These are phyloP conservation scores for Euwallacea similis DNA, from an alignment of 1,140 invertebrate genomes.

Conservation along the genomic window DNA sequence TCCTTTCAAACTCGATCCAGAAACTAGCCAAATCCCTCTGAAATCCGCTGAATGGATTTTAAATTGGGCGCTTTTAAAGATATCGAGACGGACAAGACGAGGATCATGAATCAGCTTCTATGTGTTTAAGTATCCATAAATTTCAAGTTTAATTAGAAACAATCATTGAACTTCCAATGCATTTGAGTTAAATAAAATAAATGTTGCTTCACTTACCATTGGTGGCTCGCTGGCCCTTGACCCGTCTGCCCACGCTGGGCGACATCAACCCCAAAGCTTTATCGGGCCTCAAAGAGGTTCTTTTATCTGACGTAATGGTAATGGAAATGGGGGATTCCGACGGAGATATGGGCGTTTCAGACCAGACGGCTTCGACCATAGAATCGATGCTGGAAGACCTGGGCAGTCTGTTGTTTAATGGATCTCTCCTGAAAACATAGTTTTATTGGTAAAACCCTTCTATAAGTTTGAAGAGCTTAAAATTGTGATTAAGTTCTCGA, in stretches of 20 bases:
- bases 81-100: too few relatives aligned
- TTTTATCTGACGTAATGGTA: conserved; percentile 55
- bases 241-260: conserved; percentile 69
- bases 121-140: too few relatives aligned
- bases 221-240: conserved; percentile 71
- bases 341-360: conserved; percentile 54
- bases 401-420: conserved; percentile 59
- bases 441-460: background rate
- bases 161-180: too few relatives aligned
- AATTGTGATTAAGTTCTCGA: too few relatives aligned
- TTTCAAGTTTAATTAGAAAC: too few relatives aligned
- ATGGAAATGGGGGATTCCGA: conserved; percentile 46
- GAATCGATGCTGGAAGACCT: conserved; percentile 80
- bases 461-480: too few relatives aligned
- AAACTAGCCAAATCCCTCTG: background rate
- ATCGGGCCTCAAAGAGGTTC: conserved; percentile 52
- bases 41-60: conserved; percentile 4
- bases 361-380: conserved; percentile 68
- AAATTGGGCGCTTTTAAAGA: background rate
- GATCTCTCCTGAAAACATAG: conserved; percentile 55
- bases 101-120: background rate
- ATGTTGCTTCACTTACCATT: conserved; percentile 62
- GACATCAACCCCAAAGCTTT: conserved; percentile 67
- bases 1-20: background rate
- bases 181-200: too few relatives aligned